Evolutionary conservation across 2,888 invertebrate species (phyloP).

Genomic region (Microctonus hyperodae): DNA sequence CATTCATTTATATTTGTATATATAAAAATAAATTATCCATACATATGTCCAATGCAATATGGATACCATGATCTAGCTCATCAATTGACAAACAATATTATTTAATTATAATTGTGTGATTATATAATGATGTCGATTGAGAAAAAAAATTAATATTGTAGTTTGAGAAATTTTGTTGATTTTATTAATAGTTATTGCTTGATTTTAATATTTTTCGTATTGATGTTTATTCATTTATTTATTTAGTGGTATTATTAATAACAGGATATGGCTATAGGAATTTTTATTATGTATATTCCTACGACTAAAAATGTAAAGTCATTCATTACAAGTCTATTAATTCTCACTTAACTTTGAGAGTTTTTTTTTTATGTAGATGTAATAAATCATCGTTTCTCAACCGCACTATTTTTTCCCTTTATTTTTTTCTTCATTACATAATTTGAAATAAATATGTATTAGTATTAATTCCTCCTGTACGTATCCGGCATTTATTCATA

Average conservation of each 20-base stretch:
- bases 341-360: conserved; percentile 9
- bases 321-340: conserved; percentile 28
- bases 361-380: not conserved
- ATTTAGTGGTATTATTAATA: conserved; percentile 19
- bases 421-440: not conserved
- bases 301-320: conserved; percentile 18
- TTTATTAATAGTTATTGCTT: no score
- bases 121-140: no score
- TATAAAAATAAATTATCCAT: not conserved
- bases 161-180: no score
- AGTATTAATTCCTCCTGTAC: not conserved
- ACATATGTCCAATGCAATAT: not conserved
- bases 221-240: not conserved
- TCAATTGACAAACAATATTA: not conserved
- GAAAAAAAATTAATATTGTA: no score
- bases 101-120: not conserved
- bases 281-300: conserved; percentile 25
- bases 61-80: conserved; percentile 1
- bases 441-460: not conserved
- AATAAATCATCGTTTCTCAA: conserved; percentile 13
- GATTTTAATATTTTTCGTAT: no score
- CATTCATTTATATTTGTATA: conserved; percentile 1
- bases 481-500: not conserved
- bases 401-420: not conserved
- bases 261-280: conserved; percentile 25